phyloP scores from a whole-genome alignment of 2,888 invertebrate genomes.

The Pyrocoelia pectoralis region DNA sequence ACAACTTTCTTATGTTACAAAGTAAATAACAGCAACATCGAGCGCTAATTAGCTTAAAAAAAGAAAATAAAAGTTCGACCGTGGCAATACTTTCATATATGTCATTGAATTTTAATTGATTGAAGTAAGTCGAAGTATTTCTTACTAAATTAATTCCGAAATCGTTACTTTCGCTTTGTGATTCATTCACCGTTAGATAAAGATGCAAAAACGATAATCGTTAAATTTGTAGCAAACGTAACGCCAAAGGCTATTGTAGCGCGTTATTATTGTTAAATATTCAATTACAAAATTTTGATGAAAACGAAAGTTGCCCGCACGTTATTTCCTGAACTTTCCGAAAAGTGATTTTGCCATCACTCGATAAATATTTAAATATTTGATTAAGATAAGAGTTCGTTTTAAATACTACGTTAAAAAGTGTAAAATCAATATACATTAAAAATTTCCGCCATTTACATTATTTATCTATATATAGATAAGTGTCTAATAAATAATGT shows the following conservation, averaged over 20 bases:
- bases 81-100: not conserved
- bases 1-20: not conserved
- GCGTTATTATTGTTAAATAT: too few species aligned
- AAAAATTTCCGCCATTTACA: not conserved
- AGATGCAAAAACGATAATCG: slow-evolving; percentile 25
- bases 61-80: not conserved
- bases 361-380: not conserved
- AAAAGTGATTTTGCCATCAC: not conserved
- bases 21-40: not conserved
- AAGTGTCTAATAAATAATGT: too few species aligned
- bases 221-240: slow-evolving; percentile 1
- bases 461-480: too few species aligned
- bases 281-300: not conserved
- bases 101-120: not conserved
- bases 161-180: slow-evolving; percentile 25
- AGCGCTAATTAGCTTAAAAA: not conserved
- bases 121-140: not conserved
- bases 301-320: not conserved
- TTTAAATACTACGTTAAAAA: not conserved
- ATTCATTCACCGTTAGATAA: slow-evolving; percentile 27
- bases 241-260: not conserved
- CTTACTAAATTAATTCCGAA: slow-evolving; percentile 1
- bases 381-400: not conserved
- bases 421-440: not conserved
- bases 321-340: not conserved